Base-by-base conservation (phyloP, 2,113 vertebrate species). In the Seriola dumerili region DNA sequence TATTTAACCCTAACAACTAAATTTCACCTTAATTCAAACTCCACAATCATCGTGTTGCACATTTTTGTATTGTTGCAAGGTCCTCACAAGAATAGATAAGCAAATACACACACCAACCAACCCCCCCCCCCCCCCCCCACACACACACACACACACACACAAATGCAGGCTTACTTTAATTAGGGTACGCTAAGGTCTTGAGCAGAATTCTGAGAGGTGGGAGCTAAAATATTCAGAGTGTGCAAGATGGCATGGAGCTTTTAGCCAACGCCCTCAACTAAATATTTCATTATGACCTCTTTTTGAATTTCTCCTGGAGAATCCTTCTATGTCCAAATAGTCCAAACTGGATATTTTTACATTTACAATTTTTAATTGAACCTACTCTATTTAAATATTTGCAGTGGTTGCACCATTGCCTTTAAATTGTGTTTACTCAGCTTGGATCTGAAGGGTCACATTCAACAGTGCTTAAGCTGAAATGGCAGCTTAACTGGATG, bases 171-270 rank as follows among this genome's bases (percentile, higher is more conserved):
- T 78, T 72, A 42, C 59, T 75, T 76, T 76, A 81, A 91, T 84
- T 69, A 74, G 69, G 71, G 76, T 81, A 68, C 10, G 64, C 13
- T 65, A 25, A 78, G 70, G 59, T 85, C 57, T 61, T 57, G 48
- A 65, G 69, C 75, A 74, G 75, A 77, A 76, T 69, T 82, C 36
- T 72, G 68, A 85, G 86, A 91, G 74, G 84, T 85, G 76, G 79
- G 55, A 91, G 74, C 88, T 92, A 61, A 93, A 93, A 93, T 92
- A 93, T 93, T 94, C 83, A 94, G 86, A 71, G 44, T 85, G 84
- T 88, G 63, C 87, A 90, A 84, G 84, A 90, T 88, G 89, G 83
- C 76, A 81, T 23, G 36, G 38, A 82, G 91, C 90, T 93, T 82
- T 91, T 62, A 92, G 90, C 77, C 42, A 29, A 74, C 67, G 46